phyloP scores from a whole-genome alignment of 30 jellyfish, hydroid and myxozoan genomes.

The Aurelia aurita complex sp. Pacific region DNA sequence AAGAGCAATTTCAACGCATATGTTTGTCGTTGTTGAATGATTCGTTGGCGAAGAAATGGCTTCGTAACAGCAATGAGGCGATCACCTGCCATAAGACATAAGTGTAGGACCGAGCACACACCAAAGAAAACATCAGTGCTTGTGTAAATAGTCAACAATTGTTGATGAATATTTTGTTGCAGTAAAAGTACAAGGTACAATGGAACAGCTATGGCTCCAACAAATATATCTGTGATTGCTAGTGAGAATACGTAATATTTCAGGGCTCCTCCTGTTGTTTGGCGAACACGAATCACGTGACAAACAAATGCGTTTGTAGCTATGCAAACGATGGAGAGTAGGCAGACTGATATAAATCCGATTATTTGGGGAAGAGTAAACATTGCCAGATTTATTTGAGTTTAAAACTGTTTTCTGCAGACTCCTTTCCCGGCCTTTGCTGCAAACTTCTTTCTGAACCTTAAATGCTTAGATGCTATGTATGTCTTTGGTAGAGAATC shows the following conservation, averaged over 20 bases:
- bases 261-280: neutral
- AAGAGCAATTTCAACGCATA: neutral
- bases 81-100: neutral
- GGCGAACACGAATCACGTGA: neutral
- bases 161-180: neutral
- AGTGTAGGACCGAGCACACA: neutral
- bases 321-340: neutral
- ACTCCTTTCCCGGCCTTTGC: too few relatives aligned
- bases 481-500: too few relatives aligned
- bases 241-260: neutral
- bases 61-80: neutral
- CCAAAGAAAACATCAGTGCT: neutral
- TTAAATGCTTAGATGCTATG: too few relatives aligned
- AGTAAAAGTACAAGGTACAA: neutral
- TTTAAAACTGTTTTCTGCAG: too few relatives aligned
- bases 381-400: too few relatives aligned
- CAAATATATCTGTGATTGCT: neutral
- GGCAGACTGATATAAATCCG: neutral
- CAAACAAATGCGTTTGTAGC: neutral
- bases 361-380: too few relatives aligned
- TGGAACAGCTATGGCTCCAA: neutral
- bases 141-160: neutral
- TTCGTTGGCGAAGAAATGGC: neutral
- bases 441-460: too few relatives aligned
- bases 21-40: neutral